These are phyloP conservation scores for Ginglymostoma cirratum DNA, from an alignment of 2,113 vertebrate species.

Conservation along the genomic window DNA sequence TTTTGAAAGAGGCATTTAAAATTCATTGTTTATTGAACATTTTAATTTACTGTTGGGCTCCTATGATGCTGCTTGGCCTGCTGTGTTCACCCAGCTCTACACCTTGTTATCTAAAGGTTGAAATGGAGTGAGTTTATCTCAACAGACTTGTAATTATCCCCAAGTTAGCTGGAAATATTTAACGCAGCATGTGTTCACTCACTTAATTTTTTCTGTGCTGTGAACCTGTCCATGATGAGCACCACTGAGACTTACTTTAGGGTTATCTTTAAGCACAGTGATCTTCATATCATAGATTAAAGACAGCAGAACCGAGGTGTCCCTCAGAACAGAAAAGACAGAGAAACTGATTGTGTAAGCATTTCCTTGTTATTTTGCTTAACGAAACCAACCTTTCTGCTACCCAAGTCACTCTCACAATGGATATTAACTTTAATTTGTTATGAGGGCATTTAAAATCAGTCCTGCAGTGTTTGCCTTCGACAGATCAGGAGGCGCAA, in stretches of 20 bases:
- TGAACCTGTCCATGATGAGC: background rate
- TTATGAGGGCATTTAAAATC: background rate
- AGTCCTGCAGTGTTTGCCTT: background rate
- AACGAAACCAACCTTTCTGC: background rate
- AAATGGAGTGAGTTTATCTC: background rate
- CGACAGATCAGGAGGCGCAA: background rate
- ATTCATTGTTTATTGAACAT: conserved; percentile 20
- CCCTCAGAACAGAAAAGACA: background rate
- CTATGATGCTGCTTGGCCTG: too few species aligned
- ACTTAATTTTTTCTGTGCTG: background rate
- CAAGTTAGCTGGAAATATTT: background rate
- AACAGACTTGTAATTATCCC: background rate
- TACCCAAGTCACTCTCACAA: background rate
- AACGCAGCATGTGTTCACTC: background rate
- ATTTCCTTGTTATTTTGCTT: background rate
- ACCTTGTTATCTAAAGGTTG: background rate
- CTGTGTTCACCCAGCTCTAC: too few species aligned
- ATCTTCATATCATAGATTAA: background rate
- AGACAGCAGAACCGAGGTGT: background rate
- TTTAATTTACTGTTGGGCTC: background rate
- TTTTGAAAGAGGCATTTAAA: conserved; percentile 25
- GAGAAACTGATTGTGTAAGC: background rate
- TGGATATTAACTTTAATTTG: background rate
- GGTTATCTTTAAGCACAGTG: background rate
- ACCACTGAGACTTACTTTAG: background rate